These are phyloP conservation scores for Arizona elegans DNA, from an alignment of 2,113 vertebrate species.

Conservation along the genomic window DNA sequence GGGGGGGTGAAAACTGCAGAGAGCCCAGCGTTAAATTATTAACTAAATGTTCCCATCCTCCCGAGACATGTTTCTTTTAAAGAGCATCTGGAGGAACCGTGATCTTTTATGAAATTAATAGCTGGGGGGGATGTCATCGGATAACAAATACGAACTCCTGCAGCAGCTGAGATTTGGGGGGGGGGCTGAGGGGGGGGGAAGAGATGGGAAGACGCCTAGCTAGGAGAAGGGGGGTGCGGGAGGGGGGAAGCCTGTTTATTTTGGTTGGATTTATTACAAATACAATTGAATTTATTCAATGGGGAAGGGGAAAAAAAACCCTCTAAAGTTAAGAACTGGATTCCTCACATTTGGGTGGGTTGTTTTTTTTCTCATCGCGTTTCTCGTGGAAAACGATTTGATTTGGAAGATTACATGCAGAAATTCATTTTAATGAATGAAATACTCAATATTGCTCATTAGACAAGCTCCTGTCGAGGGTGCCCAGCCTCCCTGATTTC, in stretches of 20 bases:
- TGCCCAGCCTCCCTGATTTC: not conserved
- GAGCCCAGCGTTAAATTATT: constrained; percentile 77
- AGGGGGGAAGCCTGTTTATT: rapidly evolving
- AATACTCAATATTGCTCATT: not conserved
- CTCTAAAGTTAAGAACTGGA: not conserved
- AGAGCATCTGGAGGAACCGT: constrained; percentile 52
- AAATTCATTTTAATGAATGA: not conserved
- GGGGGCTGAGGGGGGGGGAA: rapidly evolving
- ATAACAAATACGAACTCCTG: not conserved
- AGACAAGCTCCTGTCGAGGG: too few relatives aligned
- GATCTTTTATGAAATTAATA: constrained; percentile 53
- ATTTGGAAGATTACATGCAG: not conserved
- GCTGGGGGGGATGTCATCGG: constrained; percentile 40
- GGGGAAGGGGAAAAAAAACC: too few relatives aligned
- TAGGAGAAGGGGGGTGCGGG: rapidly evolving
- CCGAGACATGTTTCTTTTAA: constrained; percentile 54
- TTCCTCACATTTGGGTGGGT: not conserved
- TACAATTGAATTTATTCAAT: not conserved
- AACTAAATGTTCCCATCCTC: constrained; percentile 76
- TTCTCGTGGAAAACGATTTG: not conserved
- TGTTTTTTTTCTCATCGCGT: not conserved
- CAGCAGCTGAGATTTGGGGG: not conserved
- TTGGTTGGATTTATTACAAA: not conserved
- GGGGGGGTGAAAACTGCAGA: constrained; percentile 67
- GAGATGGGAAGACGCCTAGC: not conserved